These are phyloP conservation scores for Ophioninae sp. DNA, from an alignment of 2,888 invertebrate genomes.

Conservation along the genomic window DNA sequence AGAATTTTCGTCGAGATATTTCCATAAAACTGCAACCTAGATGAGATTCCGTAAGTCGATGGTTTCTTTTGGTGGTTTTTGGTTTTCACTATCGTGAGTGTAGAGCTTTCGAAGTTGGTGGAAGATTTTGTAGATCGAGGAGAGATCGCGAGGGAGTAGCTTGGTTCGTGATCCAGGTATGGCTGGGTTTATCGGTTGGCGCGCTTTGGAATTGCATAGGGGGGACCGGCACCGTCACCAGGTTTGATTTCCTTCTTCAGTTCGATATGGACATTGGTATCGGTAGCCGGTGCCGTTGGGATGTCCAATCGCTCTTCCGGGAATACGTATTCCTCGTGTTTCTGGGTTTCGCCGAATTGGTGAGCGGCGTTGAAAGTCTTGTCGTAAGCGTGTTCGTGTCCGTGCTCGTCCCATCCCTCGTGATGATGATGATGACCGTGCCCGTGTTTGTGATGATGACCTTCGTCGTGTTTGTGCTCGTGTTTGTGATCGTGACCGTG, in stretches of 20 bases:
- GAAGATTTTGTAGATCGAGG: constrained; percentile 19
- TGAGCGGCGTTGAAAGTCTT: constrained; percentile 65
- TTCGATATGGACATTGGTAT: constrained; percentile 57
- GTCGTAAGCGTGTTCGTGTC: constrained; percentile 68
- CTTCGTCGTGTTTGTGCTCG: constrained; percentile 61
- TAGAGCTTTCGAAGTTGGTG: constrained; percentile 6
- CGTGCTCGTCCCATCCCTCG: constrained; percentile 65
- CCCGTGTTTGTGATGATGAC: constrained; percentile 58
- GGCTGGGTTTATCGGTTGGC: constrained; percentile 1
- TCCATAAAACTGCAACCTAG: neutral
- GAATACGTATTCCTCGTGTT: constrained; percentile 72
- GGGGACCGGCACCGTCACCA: constrained; percentile 50
- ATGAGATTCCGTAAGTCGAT: neutral
- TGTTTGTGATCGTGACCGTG: constrained; percentile 68
- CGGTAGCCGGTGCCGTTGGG: constrained; percentile 46
- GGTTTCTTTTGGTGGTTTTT: neutral
- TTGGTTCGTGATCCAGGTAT: neutral
- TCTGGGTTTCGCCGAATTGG: constrained; percentile 67
- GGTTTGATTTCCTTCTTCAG: constrained; percentile 61
- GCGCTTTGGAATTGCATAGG: constrained; percentile 44
- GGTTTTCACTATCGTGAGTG: neutral
- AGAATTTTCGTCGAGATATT: neutral
- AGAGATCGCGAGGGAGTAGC: neutral
- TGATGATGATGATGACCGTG: constrained; percentile 70
- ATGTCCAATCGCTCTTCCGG: constrained; percentile 67